Conservation (phyloP, 2,113 vertebrate species). For the Grus americana region DNA sequence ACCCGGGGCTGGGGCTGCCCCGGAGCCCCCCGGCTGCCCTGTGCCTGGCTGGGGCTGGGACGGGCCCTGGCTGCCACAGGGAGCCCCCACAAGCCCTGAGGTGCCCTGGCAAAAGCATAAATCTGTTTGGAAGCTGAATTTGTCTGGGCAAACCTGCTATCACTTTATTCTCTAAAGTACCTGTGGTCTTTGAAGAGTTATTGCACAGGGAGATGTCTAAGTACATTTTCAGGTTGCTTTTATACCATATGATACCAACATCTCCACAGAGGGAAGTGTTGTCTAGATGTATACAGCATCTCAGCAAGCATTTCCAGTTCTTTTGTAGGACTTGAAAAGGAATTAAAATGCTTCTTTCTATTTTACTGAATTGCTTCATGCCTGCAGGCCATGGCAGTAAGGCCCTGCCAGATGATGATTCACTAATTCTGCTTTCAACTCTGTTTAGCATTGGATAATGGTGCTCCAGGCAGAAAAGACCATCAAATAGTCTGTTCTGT, state of each 20-base stretch:
- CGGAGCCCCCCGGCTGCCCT: fast-evolving
- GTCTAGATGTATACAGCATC: not conserved
- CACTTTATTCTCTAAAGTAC: not conserved
- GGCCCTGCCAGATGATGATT: not conserved
- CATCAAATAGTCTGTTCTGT: not conserved
- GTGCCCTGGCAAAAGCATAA: not conserved
- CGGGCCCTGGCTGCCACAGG: fast-evolving
- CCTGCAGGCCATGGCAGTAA: not conserved
- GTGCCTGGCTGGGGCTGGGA: not conserved
- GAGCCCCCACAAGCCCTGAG: not conserved
- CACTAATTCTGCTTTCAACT: not conserved
- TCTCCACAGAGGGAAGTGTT: not conserved
- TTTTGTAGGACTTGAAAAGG: not conserved
- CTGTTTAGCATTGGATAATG: not conserved
- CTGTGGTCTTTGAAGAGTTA: not conserved
- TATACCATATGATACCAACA: not conserved
- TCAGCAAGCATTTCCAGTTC: not conserved
- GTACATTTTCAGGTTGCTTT: not conserved
- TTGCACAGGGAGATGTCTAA: not conserved
- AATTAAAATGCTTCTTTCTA: not conserved
- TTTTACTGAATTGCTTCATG: not conserved
- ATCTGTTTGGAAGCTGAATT: not conserved
- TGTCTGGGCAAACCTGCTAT: not conserved
- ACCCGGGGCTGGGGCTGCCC: fast-evolving
- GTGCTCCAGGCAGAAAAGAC: not conserved